Conservation (phyloP, 2,797 vertebrate species). For the Notamacropus eugenii region DNA sequence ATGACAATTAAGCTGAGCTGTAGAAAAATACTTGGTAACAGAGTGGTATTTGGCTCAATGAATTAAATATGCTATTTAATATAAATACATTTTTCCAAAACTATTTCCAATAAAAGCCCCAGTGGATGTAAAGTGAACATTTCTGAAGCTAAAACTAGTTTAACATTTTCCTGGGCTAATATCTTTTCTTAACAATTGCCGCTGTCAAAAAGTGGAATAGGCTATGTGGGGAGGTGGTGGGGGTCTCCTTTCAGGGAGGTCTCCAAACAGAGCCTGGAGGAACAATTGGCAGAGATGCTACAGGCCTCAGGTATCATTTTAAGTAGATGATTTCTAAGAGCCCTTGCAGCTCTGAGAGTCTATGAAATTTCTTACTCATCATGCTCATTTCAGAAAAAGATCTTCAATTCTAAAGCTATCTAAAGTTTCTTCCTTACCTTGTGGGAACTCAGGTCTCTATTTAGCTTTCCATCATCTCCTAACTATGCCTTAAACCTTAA, state of each 20-base stretch:
- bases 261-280: neutral
- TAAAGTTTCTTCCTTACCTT: neutral
- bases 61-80: slow-evolving; percentile 7
- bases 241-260: neutral
- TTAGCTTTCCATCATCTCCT: neutral
- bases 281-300: neutral
- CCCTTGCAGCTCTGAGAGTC: neutral
- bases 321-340: neutral
- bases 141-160: neutral
- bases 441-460: neutral
- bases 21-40: slow-evolving; percentile 37
- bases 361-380: neutral
- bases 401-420: neutral
- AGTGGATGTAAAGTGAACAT: neutral
- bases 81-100: slow-evolving; percentile 20
- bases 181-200: neutral
- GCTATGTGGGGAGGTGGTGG: neutral
- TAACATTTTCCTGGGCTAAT: neutral
- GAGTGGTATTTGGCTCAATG: neutral
- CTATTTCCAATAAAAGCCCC: neutral
- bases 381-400: neutral
- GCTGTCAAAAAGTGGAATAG: neutral
- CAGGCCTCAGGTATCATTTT: neutral
- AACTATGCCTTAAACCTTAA: neutral
- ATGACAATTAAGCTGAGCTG: neutral